Evolutionary conservation across 2,797 vertebrate genomes (phyloP).

Genomic region (Clarias fuscus): DNA sequence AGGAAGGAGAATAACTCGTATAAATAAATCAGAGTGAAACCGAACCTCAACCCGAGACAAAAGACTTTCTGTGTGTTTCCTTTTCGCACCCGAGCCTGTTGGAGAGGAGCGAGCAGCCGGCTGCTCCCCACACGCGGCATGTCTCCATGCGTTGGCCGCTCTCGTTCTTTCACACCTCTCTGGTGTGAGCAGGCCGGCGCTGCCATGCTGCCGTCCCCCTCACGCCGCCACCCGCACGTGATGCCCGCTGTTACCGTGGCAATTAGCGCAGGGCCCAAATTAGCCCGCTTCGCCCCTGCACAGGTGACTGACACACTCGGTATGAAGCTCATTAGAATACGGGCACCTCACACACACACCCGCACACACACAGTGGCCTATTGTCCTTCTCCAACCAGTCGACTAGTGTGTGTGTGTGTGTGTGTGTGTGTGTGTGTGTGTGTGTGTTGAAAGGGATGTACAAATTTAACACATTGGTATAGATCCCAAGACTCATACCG

Average conservation of each 20-base stretch:
- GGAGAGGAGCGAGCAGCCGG: slow-evolving; percentile 49
- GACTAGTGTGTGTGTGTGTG: not conserved
- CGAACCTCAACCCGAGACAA: slow-evolving; percentile 25
- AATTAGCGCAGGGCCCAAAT: slow-evolving; percentile 83
- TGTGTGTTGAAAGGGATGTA: slow-evolving; percentile 5
- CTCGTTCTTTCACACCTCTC: slow-evolving; percentile 78
- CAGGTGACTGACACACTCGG: slow-evolving; percentile 82
- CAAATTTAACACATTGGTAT: not conserved
- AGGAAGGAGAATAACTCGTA: slow-evolving; percentile 6
- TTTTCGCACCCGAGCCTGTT: slow-evolving; percentile 26
- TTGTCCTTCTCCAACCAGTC: slow-evolving; percentile 5
- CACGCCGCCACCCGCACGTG: slow-evolving; percentile 74
- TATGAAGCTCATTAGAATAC: slow-evolving; percentile 82
- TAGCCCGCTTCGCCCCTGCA: slow-evolving; percentile 80
- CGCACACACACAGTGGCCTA: slow-evolving; percentile 29
- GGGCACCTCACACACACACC: slow-evolving; percentile 41
- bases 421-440: not conserved
- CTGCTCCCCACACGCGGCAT: slow-evolving; percentile 66
- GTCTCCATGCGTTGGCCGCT: slow-evolving; percentile 77
- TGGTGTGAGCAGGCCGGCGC: slow-evolving; percentile 60
- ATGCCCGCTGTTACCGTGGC: slow-evolving; percentile 84
- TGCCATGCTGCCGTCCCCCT: slow-evolving; percentile 75
- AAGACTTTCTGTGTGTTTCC: slow-evolving; percentile 46
- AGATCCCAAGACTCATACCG: not conserved
- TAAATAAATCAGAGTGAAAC: slow-evolving; percentile 18